Evolutionary conservation across 2,113 vertebrate genomes (phyloP).

Genomic region (Otocyon megalotis): DNA sequence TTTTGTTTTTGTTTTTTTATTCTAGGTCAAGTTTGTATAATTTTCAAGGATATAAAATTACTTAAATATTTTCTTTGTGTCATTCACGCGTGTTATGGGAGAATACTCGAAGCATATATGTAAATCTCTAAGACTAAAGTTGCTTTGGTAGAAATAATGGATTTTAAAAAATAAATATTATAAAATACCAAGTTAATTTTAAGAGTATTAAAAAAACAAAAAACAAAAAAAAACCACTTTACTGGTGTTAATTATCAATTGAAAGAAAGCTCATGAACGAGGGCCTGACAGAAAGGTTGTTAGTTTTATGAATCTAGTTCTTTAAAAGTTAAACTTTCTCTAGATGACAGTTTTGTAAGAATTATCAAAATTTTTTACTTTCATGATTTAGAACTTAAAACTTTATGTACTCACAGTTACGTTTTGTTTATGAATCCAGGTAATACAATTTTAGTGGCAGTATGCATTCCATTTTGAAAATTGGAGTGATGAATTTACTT

Average conservation of each 20-base stretch:
- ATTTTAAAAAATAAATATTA: slow-evolving; percentile 29
- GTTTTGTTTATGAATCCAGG: not conserved
- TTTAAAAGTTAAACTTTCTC: slow-evolving; percentile 32
- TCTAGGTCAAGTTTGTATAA: slow-evolving; percentile 81
- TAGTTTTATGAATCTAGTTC: not conserved
- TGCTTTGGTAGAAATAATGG: slow-evolving; percentile 40
- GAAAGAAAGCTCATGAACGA: not conserved
- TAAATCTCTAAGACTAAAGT: slow-evolving; percentile 34
- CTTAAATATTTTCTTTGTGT: slow-evolving; percentile 69
- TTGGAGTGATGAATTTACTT: not conserved
- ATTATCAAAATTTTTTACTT: slow-evolving; percentile 54
- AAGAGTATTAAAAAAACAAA: not conserved
- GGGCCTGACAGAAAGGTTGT: not conserved
- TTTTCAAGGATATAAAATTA: slow-evolving; percentile 75
- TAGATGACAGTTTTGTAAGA: not conserved
- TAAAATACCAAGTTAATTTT: slow-evolving; percentile 49
- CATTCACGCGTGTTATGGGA: slow-evolving; percentile 24
- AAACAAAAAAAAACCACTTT: not conserved
- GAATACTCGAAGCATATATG: slow-evolving; percentile 46
- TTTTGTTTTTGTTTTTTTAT: slow-evolving; percentile 51
- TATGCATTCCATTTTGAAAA: slow-evolving; percentile 16
- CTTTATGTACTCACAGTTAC: not conserved
- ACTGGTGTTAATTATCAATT: not conserved
- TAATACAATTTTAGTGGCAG: not conserved
- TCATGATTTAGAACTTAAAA: slow-evolving; percentile 38